phyloP scores from a whole-genome alignment of 2,797 vertebrate genomes.

The Acipenser oxyrinchus region DNA sequence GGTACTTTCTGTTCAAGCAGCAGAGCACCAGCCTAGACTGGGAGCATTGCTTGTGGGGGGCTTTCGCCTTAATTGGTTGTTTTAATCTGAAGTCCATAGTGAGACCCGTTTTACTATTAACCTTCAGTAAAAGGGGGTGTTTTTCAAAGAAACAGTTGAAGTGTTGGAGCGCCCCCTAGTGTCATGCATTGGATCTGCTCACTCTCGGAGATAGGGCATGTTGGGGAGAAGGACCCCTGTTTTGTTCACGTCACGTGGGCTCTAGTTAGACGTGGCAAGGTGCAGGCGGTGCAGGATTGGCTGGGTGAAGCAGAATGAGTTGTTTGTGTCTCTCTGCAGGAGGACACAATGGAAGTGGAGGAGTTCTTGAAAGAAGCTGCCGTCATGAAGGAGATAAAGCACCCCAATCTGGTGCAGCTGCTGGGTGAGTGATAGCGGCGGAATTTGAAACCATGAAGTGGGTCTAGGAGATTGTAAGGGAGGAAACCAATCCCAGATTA shows the following conservation, averaged over 20 bases:
- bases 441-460: slow-evolving; percentile 21
- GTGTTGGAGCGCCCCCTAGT: background rate
- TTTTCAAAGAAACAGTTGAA: background rate
- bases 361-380: slow-evolving; percentile 95
- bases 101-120: too few species aligned
- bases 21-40: too few species aligned
- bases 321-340: slow-evolving; percentile 52
- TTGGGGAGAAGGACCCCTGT: too few species aligned
- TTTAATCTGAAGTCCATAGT: too few species aligned
- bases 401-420: slow-evolving; percentile 92
- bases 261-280: slow-evolving; percentile 16
- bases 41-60: too few species aligned
- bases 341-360: slow-evolving; percentile 98
- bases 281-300: slow-evolving; percentile 7
- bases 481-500: too few species aligned
- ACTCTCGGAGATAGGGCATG: too few species aligned
- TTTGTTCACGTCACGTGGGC: too few species aligned
- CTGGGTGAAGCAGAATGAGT: background rate
- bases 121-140: too few species aligned
- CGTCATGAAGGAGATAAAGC: slow-evolving; percentile 98
- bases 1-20: slow-evolving; percentile 42
- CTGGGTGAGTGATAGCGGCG: slow-evolving; percentile 64
- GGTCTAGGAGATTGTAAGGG: slow-evolving; percentile 15
- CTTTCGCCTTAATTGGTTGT: too few species aligned
- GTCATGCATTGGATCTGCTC: too few species aligned